Conservation (phyloP, 1,140 invertebrate genomes). For the Oryzaephilus surinamensis region DNA sequence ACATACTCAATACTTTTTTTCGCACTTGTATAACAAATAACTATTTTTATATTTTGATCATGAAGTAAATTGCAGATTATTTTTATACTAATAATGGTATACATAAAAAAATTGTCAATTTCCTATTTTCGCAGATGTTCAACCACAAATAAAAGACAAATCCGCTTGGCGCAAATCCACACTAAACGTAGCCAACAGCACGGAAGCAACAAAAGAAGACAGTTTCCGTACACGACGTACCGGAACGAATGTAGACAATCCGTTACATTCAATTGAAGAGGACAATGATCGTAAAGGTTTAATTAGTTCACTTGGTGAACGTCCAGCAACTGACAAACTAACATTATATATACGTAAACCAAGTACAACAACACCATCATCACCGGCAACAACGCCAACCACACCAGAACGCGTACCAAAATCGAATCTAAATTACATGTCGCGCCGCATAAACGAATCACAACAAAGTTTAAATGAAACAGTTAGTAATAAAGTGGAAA, state of each 20-base stretch:
- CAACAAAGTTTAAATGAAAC: conserved; percentile 28
- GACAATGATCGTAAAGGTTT: conserved; percentile 43
- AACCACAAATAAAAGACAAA: conserved; percentile 60
- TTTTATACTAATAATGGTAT: too few species aligned
- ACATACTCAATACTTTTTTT: too few species aligned
- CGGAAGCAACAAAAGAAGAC: conserved; percentile 41
- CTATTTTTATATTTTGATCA: too few species aligned
- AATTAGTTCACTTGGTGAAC: conserved; percentile 40
- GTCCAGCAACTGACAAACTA: conserved; percentile 42
- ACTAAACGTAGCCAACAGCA: conserved; percentile 50
- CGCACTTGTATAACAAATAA: too few species aligned
- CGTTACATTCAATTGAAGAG: conserved; percentile 44
- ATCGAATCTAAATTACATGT: background rate
- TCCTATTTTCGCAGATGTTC: conserved; percentile 50
- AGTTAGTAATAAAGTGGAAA: conserved; percentile 63
- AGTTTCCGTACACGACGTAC: conserved; percentile 12
- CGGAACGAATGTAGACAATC: conserved; percentile 17
- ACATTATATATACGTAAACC: conserved; percentile 54
- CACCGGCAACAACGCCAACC: background rate
- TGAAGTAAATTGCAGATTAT: too few species aligned
- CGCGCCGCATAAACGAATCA: conserved; percentile 24
- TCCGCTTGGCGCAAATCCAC: conserved; percentile 66
- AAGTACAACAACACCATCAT: conserved; percentile 16
- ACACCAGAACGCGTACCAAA: too few species aligned
- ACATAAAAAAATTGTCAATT: background rate